These are phyloP conservation scores for Ia io DNA, from an alignment of 2,113 vertebrate species.

Conservation along the genomic window DNA sequence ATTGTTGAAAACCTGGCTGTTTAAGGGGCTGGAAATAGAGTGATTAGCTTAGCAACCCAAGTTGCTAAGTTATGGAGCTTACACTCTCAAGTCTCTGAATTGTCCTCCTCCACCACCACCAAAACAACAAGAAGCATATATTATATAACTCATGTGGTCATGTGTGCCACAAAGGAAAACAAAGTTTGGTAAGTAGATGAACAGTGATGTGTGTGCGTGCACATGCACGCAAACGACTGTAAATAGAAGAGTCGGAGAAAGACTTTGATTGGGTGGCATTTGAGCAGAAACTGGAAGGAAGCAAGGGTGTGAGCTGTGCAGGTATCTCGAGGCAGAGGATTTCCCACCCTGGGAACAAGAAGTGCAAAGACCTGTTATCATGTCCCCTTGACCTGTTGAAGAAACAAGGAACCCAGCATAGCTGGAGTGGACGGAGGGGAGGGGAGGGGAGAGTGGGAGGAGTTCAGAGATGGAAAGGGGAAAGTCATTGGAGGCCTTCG, in stretches of 20 bases:
- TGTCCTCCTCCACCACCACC: not conserved
- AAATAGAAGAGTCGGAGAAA: not conserved
- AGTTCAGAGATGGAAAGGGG: not conserved
- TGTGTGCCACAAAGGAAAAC: not conserved
- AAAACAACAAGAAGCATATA: not conserved
- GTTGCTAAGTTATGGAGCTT: not conserved
- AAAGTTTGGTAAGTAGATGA: not conserved
- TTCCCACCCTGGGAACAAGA: not conserved
- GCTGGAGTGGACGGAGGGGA: not conserved
- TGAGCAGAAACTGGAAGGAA: not conserved
- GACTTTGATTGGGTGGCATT: not conserved
- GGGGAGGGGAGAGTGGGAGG: not conserved
- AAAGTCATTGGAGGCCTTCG: not conserved
- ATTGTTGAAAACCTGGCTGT: not conserved
- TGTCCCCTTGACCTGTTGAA: not conserved
- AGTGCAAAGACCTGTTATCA: not conserved
- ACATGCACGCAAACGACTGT: too few species aligned
- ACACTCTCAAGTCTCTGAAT: not conserved
- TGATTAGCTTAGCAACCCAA: not conserved
- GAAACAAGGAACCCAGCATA: not conserved
- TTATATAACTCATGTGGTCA: not conserved
- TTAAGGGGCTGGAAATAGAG: not conserved
- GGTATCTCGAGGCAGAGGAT: not conserved
- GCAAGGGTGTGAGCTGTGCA: not conserved
- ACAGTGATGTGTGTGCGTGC: not conserved